phyloP scores from a whole-genome alignment of 2,113 vertebrate genomes.

The Myiozetetes cayanensis region DNA sequence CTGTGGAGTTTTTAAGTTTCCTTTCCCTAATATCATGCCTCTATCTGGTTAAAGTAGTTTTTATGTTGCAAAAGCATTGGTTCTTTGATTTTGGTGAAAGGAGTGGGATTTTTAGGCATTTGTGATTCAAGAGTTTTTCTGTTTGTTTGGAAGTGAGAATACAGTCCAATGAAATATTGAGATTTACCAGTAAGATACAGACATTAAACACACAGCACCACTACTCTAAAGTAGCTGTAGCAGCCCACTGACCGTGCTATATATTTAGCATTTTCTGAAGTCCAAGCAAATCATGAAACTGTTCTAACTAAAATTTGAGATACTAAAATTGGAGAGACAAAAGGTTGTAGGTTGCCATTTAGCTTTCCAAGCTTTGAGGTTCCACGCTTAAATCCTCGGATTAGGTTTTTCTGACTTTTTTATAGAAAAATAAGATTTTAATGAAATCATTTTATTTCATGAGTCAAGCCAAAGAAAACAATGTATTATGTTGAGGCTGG shows the following conservation, averaged over 20 bases:
- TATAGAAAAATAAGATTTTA: background rate
- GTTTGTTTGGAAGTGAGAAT: background rate
- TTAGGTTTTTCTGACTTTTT: background rate
- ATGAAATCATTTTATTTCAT: background rate
- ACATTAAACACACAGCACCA: background rate
- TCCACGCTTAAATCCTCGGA: background rate
- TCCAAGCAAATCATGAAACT: background rate
- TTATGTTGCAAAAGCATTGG: background rate
- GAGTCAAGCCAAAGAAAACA: background rate
- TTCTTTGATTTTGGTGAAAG: background rate
- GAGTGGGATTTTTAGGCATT: background rate
- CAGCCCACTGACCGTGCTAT: background rate
- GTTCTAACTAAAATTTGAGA: background rate
- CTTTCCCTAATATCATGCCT: background rate
- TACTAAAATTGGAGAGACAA: background rate
- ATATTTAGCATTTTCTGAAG: background rate
- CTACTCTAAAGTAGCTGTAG: background rate
- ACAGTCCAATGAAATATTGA: background rate
- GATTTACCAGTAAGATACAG: background rate
- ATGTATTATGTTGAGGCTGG: background rate
- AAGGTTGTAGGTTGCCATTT: background rate
- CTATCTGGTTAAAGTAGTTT: background rate
- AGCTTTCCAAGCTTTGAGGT: background rate
- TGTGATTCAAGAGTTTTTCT: background rate
- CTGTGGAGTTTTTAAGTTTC: background rate